Conservation (phyloP, 1,140 invertebrate genomes). For the Polypedilum pembai region DNA sequence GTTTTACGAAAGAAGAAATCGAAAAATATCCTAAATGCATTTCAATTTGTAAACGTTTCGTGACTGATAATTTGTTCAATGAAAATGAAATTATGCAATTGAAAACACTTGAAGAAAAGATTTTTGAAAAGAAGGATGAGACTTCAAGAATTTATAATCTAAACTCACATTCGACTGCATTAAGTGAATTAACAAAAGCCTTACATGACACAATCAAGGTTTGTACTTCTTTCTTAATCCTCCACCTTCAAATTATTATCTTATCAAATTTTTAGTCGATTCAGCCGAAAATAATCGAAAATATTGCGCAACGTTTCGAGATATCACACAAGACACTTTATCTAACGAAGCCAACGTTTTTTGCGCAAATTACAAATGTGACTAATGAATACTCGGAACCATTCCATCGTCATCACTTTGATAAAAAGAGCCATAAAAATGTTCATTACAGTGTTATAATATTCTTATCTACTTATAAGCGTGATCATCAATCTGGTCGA, state of each 20-base stretch:
- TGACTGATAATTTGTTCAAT: constrained; percentile 65
- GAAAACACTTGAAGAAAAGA: constrained; percentile 55
- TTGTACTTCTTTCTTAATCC: neutral
- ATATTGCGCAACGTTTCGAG: constrained; percentile 68
- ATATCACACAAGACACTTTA: constrained; percentile 57
- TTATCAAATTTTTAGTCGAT: constrained; percentile 49
- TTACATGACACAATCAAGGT: constrained; percentile 11
- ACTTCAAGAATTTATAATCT: neutral
- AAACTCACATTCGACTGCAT: neutral
- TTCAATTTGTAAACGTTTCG: constrained; percentile 68
- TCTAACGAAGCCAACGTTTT: constrained; percentile 78
- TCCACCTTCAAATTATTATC: neutral
- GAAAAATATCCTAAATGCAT: constrained; percentile 56
- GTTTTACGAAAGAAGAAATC: constrained; percentile 46
- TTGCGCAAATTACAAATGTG: constrained; percentile 64
- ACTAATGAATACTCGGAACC: constrained; percentile 68
- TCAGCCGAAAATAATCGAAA: constrained; percentile 68
- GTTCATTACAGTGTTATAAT: constrained; percentile 76
- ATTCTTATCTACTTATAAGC: constrained; percentile 66
- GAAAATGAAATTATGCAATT: constrained; percentile 58
- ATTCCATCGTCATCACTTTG: constrained; percentile 82
- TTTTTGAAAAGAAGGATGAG: neutral
- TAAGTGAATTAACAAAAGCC: neutral
- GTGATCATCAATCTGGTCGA: constrained; percentile 72
- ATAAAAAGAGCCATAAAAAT: constrained; percentile 56